Evolutionary conservation across 1,140 invertebrate species (phyloP).

Genomic region (Parasteatoda tepidariorum): DNA sequence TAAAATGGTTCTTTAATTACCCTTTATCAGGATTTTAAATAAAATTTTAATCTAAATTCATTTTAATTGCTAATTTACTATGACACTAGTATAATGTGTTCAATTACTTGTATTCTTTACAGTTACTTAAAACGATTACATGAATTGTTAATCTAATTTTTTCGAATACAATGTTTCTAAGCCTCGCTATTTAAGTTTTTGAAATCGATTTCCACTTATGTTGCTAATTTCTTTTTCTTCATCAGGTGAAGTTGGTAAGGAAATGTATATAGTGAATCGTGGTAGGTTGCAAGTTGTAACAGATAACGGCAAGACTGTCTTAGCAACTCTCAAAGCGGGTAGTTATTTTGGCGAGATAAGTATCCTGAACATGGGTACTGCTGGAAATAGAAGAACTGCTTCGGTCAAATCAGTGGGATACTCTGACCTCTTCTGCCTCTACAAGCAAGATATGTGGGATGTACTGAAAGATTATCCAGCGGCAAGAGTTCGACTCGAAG

Average conservation of each 20-base stretch:
- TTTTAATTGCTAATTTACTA: too few relatives aligned
- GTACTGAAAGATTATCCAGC: constrained; percentile 98
- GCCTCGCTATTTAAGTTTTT: too few relatives aligned
- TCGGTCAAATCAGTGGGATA: constrained; percentile 97
- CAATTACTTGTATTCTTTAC: too few relatives aligned
- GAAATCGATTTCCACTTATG: too few relatives aligned
- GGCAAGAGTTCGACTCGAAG: constrained; percentile 93
- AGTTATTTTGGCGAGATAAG: constrained; percentile 99
- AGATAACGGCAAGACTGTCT: constrained; percentile 95
- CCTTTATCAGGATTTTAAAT: too few relatives aligned
- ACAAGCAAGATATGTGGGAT: constrained; percentile 98
- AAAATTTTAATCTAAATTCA: too few relatives aligned
- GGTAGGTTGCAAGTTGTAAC: constrained; percentile 96
- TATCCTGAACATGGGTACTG: constrained; percentile 99
- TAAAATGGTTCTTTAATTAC: too few relatives aligned
- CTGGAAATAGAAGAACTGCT: constrained; percentile 96
- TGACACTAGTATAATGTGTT: too few relatives aligned
- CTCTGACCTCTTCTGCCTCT: constrained; percentile 97
- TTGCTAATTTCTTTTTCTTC: constrained; percentile 57
- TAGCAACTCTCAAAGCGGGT: constrained; percentile 95
- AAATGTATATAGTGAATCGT: constrained; percentile 99
- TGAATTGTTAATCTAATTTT: too few relatives aligned
- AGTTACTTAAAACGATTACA: too few relatives aligned
- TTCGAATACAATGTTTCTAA: too few relatives aligned
- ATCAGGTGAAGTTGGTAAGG: constrained; percentile 96